Evolutionary conservation across 2,797 vertebrate genomes (phyloP).

Genomic region (Pantherophis vulpinus): DNA sequence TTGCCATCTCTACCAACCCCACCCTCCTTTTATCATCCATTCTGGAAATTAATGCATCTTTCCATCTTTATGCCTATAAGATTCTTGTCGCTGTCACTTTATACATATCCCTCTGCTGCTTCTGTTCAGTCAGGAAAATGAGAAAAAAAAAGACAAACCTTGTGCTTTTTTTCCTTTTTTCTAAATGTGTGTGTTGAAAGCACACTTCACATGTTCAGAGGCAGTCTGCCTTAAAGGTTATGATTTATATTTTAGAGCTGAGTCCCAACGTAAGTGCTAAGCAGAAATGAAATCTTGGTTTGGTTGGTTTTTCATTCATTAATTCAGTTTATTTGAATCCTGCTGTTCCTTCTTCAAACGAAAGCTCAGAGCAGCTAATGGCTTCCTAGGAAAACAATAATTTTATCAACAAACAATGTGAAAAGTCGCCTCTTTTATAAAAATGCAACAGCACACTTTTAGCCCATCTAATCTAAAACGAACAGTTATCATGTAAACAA

Average conservation of each 20-base stretch:
- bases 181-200: not conserved
- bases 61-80: not conserved
- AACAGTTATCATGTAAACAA: not conserved
- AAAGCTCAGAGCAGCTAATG: conserved; percentile 1
- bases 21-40: not conserved
- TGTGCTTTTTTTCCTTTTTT: not conserved
- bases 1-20: not conserved
- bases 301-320: not conserved
- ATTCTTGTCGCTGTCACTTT: not conserved
- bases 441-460: not conserved
- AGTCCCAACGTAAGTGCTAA: not conserved
- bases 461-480: not conserved
- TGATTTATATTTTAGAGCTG: not conserved
- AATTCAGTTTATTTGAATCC: not conserved
- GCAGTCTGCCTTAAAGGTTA: not conserved
- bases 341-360: not conserved
- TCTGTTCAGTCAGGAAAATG: not conserved
- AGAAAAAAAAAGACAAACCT: not conserved
- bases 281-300: not conserved
- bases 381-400: not conserved
- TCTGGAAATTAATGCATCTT: not conserved
- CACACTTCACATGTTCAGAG: not conserved
- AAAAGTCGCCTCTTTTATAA: not conserved
- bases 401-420: not conserved
- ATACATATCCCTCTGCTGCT: not conserved